A percentile compares a stretch with the other conserved stretches of the same genome.
These are phyloP conservation scores for Lindbergichthys nudifrons DNA, from an alignment of 2,797 vertebrate species.

Conservation along the genomic window DNA sequence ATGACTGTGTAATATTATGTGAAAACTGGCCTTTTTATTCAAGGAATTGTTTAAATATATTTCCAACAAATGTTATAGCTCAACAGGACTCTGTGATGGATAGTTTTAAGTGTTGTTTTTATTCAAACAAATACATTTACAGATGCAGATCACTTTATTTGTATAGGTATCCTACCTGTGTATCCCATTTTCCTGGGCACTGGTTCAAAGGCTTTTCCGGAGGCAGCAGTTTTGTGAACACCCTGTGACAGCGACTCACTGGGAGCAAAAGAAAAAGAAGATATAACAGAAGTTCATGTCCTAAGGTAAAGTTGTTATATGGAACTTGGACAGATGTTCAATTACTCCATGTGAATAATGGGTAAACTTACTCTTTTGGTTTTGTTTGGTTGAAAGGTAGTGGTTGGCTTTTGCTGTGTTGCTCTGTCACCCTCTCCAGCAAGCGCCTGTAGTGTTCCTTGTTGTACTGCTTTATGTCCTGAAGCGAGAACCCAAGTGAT, in stretches of 20 bases:
- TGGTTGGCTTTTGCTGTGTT: constrained; percentile 83
- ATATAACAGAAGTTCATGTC: background rate
- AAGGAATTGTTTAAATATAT: background rate
- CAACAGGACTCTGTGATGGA: no score
- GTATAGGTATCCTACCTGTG: constrained; percentile 60
- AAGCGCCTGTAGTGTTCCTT: constrained; percentile 85
- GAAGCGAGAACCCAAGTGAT: constrained; percentile 6
- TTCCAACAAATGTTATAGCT: background rate
- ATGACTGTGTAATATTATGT: background rate
- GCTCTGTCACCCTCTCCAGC: constrained; percentile 84
- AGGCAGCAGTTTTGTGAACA: constrained; percentile 63
- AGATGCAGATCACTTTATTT: background rate
- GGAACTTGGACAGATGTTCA: background rate
- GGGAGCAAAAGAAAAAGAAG: constrained; percentile 8
- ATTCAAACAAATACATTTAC: background rate
- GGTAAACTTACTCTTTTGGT: constrained; percentile 77
- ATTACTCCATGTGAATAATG: background rate
- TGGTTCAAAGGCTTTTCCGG: constrained; percentile 70
- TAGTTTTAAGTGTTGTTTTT: no score
- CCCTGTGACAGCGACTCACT: constrained; percentile 69
- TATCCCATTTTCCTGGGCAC: constrained; percentile 63
- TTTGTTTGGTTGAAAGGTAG: constrained; percentile 84
- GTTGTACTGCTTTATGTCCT: constrained; percentile 85
- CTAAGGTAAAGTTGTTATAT: background rate
- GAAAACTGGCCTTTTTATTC: background rate